Conservation (phyloP, 2,888 invertebrate species). For the Argyra leucocephala region DNA sequence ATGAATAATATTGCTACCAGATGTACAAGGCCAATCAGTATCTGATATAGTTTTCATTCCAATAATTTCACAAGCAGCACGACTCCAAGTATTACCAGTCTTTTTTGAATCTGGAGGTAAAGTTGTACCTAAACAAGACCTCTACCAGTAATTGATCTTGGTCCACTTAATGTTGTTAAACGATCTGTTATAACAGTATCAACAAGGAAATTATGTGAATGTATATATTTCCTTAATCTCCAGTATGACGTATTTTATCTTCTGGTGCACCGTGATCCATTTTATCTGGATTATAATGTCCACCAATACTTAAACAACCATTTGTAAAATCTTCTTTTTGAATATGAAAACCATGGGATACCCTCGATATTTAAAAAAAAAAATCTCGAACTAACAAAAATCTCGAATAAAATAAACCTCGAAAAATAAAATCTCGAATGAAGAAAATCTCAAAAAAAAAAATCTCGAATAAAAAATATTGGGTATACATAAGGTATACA, state of each 20-base stretch:
- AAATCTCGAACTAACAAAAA: too few relatives aligned
- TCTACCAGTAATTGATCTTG: conserved; percentile 61
- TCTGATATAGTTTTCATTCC: conserved; percentile 14
- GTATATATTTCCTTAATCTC: conserved; percentile 77
- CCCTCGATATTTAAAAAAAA: neutral
- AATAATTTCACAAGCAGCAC: conserved; percentile 62
- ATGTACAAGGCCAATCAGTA: conserved; percentile 16
- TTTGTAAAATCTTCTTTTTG: too few relatives aligned
- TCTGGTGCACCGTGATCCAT: too few relatives aligned
- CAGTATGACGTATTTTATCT: conserved; percentile 64
- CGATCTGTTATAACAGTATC: too few relatives aligned
- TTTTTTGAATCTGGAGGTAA: conserved; percentile 55
- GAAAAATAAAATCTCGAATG: too few relatives aligned
- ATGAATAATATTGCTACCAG: conserved; percentile 1
- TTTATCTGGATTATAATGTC: too few relatives aligned
- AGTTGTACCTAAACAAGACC: conserved; percentile 64
- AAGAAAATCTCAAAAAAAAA: too few relatives aligned
- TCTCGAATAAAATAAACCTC: too few relatives aligned
- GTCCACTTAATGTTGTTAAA: conserved; percentile 55
- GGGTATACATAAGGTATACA: too few relatives aligned
- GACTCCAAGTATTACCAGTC: conserved; percentile 72
- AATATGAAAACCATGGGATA: neutral
- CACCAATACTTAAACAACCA: too few relatives aligned
- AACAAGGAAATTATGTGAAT: conserved; percentile 54
- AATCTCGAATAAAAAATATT: too few relatives aligned